Conservation (phyloP, 2,888 invertebrate genomes). For the Dolichopus griseipennis region DNA sequence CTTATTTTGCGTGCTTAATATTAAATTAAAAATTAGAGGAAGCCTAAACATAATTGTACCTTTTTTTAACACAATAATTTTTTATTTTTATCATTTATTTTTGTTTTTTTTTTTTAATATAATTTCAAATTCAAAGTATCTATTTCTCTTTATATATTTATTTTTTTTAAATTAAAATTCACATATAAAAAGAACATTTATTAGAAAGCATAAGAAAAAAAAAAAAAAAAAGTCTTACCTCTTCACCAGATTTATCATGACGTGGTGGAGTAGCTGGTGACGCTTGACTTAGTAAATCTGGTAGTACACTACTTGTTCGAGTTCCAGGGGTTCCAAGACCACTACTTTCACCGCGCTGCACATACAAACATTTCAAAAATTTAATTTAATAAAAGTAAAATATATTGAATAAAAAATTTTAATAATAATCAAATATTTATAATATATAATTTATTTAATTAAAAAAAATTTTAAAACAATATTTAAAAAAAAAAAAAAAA, state of each 20-base stretch:
- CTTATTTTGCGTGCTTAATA: too few species aligned
- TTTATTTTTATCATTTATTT: too few species aligned
- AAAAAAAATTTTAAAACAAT: too few species aligned
- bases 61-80: too few species aligned
- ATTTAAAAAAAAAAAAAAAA: too few species aligned
- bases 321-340: conserved; percentile 56
- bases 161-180: too few species aligned
- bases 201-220: conserved; percentile 14
- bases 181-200: too few species aligned
- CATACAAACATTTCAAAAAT: conserved; percentile 23
- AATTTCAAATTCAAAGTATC: too few species aligned
- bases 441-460: conserved; percentile 7
- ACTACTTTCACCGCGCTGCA: conserved; percentile 42
- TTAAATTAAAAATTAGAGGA: too few species aligned
- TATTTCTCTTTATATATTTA: too few species aligned
- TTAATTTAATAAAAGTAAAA: conserved; percentile 17
- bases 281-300: conserved; percentile 88
- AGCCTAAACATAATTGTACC: too few species aligned
- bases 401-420: conserved; percentile 19
- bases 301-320: conserved; percentile 85
- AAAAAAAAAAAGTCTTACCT: conserved; percentile 57
- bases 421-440: conserved; percentile 14
- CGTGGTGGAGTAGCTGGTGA: conserved; percentile 77
- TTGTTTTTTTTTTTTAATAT: too few species aligned
- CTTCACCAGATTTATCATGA: conserved; percentile 90